Percentiles rank a stretch among this genome's conserved stretches.
These are phyloP conservation scores for Pseudococcus longispinus DNA, from an alignment of 2,888 invertebrate species.

Conservation along the genomic window DNA sequence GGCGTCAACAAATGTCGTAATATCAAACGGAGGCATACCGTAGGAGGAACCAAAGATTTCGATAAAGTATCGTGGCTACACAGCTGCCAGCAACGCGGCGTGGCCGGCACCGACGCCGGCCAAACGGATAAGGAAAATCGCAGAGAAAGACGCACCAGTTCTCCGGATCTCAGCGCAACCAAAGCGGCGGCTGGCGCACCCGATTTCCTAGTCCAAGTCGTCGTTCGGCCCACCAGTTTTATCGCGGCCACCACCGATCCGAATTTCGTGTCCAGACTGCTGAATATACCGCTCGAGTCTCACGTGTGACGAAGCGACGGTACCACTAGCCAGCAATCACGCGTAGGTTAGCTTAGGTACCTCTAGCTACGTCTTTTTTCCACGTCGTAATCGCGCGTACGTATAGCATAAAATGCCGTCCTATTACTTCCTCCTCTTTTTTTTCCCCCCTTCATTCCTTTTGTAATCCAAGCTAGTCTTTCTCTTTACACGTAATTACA, in stretches of 20 bases:
- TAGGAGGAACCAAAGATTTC: slow-evolving; percentile 90
- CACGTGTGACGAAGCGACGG: slow-evolving; percentile 64
- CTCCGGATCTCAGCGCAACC: slow-evolving; percentile 67
- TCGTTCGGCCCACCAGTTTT: slow-evolving; percentile 59
- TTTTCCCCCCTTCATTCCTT: no score
- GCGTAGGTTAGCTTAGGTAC: no score
- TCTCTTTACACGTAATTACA: no score
- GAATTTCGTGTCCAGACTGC: slow-evolving; percentile 64
- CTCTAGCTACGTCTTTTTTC: no score
- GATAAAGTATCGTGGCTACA: slow-evolving; percentile 71
- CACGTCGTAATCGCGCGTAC: no score
- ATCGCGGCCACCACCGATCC: slow-evolving; percentile 59
- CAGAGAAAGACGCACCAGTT: slow-evolving; percentile 69
- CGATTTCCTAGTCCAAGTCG: slow-evolving; percentile 58
- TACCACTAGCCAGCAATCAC: no score
- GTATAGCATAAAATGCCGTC: no score
- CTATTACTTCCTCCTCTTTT: no score
- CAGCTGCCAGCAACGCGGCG: slow-evolving; percentile 66
- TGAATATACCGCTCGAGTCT: slow-evolving; percentile 69
- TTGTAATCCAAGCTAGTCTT: no score
- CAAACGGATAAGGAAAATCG: slow-evolving; percentile 62
- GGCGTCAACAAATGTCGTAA: slow-evolving; percentile 77
- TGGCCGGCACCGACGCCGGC: slow-evolving; percentile 59
- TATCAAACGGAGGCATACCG: slow-evolving; percentile 88
- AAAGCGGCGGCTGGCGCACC: slow-evolving; percentile 44